Percentiles rank a stretch among this genome's conserved stretches.
These are phyloP conservation scores for Odontocolon sp. DNA, from an alignment of 2,888 invertebrate genomes.

Conservation along the genomic window DNA sequence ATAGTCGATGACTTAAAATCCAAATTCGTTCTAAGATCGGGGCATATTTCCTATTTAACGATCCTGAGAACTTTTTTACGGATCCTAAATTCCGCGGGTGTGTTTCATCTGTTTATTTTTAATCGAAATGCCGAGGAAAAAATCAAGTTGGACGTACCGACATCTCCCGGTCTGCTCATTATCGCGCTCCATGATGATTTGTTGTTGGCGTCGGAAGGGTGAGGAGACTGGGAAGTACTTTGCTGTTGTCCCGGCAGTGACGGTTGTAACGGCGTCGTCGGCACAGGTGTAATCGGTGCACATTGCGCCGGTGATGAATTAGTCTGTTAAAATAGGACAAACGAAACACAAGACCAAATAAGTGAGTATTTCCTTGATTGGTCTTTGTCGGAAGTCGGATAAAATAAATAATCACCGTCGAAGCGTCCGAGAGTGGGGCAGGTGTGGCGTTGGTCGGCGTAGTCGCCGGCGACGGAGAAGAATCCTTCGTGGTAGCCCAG, in stretches of 20 bases:
- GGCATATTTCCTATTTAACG: no score
- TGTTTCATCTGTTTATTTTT: not conserved
- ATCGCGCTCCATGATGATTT: constrained; percentile 80
- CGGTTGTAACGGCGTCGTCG: constrained; percentile 71
- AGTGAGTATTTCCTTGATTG: not conserved
- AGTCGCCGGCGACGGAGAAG: constrained; percentile 80
- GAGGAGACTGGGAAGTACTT: constrained; percentile 74
- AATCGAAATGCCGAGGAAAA: not conserved
- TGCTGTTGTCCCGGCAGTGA: constrained; percentile 77
- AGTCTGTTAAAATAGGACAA: constrained; percentile 67
- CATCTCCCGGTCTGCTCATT: constrained; percentile 80
- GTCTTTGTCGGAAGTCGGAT: no score
- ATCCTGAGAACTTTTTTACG: no score
- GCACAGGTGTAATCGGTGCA: constrained; percentile 71
- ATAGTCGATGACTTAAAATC: no score
- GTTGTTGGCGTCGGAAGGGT: constrained; percentile 75
- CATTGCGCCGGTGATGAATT: constrained; percentile 78
- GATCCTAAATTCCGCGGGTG: constrained; percentile 4
- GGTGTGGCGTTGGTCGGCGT: constrained; percentile 74
- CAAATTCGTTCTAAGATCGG: no score
- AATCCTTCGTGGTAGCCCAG: constrained; percentile 87
- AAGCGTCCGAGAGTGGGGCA: constrained; percentile 75
- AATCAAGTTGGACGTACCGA: constrained; percentile 66
- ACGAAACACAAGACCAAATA: constrained; percentile 13
- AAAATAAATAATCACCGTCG: constrained; percentile 70